A percentile compares a stretch with the other conserved stretches of the same genome.
Evolutionary conservation across 2,888 invertebrate species (phyloP).

Genomic region (Acleris holmiana): DNA sequence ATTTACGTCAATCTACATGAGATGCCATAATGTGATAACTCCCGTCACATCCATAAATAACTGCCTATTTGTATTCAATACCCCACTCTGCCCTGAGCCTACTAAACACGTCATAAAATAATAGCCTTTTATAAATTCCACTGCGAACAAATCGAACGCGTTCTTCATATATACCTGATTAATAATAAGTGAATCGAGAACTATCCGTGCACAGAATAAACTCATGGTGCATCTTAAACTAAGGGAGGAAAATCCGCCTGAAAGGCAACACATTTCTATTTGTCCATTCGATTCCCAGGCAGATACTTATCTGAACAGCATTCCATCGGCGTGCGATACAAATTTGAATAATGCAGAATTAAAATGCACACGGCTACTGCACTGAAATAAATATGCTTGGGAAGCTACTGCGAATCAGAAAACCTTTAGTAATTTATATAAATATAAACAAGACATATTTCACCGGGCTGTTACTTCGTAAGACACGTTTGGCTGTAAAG

Average conservation of each 20-base stretch:
- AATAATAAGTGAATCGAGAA: slow-evolving; percentile 19
- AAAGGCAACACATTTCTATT: slow-evolving; percentile 6
- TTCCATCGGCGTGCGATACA: slow-evolving; percentile 25
- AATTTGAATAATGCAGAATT: slow-evolving; percentile 34
- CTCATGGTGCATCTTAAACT: background rate
- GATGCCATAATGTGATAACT: slow-evolving; percentile 49
- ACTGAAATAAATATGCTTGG: slow-evolving; percentile 27
- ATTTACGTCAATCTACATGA: slow-evolving; percentile 51
- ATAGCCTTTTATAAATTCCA: slow-evolving; percentile 29
- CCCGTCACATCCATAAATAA: slow-evolving; percentile 48
- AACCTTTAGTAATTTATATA: slow-evolving; percentile 14
- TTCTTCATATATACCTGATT: slow-evolving; percentile 10
- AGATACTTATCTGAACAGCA: slow-evolving; percentile 27
- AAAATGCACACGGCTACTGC: slow-evolving; percentile 28
- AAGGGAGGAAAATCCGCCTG: slow-evolving; percentile 27
- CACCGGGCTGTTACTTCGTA: slow-evolving; percentile 20
- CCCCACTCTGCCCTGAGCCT: slow-evolving; percentile 36
- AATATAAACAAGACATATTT: slow-evolving; percentile 12
- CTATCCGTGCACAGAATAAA: slow-evolving; percentile 8
- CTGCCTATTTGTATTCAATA: slow-evolving; percentile 50
- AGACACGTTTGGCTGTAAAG: background rate
- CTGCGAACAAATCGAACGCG: slow-evolving; percentile 1
- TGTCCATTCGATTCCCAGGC: slow-evolving; percentile 21
- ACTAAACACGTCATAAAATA: slow-evolving; percentile 26
- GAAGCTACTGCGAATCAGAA: slow-evolving; percentile 9